phyloP scores from a whole-genome alignment of 2,797 vertebrate genomes.

The Macrochelys suwanniensis region DNA sequence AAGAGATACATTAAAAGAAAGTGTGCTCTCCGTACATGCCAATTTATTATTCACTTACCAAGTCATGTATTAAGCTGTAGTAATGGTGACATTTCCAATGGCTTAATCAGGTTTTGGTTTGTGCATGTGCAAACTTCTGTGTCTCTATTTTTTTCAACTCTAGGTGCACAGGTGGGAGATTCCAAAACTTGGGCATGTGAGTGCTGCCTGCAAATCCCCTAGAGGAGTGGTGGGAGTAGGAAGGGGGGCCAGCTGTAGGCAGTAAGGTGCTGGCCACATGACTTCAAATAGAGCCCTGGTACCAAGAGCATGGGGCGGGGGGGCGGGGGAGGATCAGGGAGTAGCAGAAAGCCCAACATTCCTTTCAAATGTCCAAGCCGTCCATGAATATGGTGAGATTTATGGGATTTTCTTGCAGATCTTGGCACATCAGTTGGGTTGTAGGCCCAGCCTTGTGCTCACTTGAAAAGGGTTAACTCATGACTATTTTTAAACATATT shows the following conservation, averaged over 20 bases:
- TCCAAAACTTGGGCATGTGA: background rate
- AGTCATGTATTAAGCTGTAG: background rate
- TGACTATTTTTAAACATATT: background rate
- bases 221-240: background rate
- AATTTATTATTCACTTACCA: background rate
- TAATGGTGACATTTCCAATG: background rate
- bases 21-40: accelerated
- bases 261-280: background rate
- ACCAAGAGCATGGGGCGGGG: background rate
- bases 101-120: background rate
- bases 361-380: constrained; percentile 22
- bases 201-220: background rate
- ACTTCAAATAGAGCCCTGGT: background rate
- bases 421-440: background rate
- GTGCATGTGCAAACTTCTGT: background rate
- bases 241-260: background rate
- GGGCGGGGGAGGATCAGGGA: background rate
- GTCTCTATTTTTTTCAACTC: background rate
- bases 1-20: background rate
- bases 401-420: background rate
- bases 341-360: constrained; percentile 16
- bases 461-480: background rate
- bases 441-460: background rate
- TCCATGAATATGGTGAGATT: background rate
- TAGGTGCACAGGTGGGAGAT: background rate